phyloP scores from a whole-genome alignment of 2,888 invertebrate species.

The Drosophila pseudotakahashii region DNA sequence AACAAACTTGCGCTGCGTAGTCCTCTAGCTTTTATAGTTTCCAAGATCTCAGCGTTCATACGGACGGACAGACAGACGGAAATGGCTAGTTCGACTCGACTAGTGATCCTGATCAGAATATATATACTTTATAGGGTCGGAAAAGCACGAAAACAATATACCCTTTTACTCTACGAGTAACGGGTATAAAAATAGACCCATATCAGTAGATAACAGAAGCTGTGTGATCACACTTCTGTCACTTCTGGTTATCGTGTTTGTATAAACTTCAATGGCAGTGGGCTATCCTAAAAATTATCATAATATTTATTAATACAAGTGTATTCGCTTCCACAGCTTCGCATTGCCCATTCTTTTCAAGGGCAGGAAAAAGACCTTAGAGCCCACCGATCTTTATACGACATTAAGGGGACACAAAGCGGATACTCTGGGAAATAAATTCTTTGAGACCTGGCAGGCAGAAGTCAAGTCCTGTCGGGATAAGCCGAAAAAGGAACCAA shows the following conservation, averaged over 20 bases:
- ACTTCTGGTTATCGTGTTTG: constrained; percentile 8
- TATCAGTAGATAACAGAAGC: constrained; percentile 8
- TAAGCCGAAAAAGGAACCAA: constrained; percentile 83
- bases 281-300: background rate
- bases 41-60: too few species aligned
- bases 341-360: constrained; percentile 90
- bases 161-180: too few species aligned
- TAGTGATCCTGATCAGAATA: too few species aligned
- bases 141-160: too few species aligned
- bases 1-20: too few species aligned
- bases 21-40: too few species aligned
- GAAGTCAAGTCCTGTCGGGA: constrained; percentile 84
- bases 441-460: constrained; percentile 86
- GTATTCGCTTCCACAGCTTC: constrained; percentile 86
- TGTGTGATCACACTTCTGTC: constrained; percentile 3
- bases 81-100: too few species aligned
- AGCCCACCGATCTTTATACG: constrained; percentile 90
- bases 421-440: constrained; percentile 85
- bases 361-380: constrained; percentile 89
- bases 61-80: too few species aligned
- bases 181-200: too few species aligned
- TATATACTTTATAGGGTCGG: too few species aligned
- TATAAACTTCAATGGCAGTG: background rate
- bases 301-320: background rate
- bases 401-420: constrained; percentile 89